Evolutionary conservation across 2,888 invertebrate species (phyloP), one percentile per base, ranked within the genome.

Genomic region (Drosophila merina): DNA sequence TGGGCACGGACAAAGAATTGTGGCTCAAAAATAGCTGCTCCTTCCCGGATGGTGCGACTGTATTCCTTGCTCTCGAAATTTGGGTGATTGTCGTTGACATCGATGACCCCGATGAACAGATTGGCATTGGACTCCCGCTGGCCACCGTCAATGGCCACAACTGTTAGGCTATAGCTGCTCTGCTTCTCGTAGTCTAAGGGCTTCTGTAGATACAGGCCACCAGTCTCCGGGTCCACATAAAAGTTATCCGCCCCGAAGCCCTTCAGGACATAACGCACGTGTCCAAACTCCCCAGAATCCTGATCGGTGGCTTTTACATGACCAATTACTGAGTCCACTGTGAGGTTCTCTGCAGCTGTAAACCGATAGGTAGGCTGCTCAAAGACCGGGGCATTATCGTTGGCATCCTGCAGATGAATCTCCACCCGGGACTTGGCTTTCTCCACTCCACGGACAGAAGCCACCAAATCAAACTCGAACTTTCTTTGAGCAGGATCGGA

Each of bases 221-320:
- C 97, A 8, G 92, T 93, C 42, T 90, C 92, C 1, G 93, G 92
- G 83, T 96, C 94, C 0, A 96, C 95, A 36, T 92, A 93, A 86
- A 97, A 97, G 82, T 95, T 94, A 75, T 96, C 95, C 0, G 96
- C 94, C 0, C 96, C 96, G 83, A 96, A 96, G 7, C 97, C 97
- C 62, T 95, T 94, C 0, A 97, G 89, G 0, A 93, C 93, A 88
- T 97, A 97, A 10, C 93, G 94, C 0, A 97, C 92, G 74, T 93
- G 93, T 1, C 96, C 96, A 89, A 94, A 96, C 5, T 93, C 92
- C 0, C 94, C 96, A 47, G 95, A 95, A 81, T 97, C 97, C 57
- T 92, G 93, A 88, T 97, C 97, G 0, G 92, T 93, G 0, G 97
- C 96, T 59, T 91, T 91, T 0, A 96, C 93, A 52, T 94, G 93